phyloP scores from a whole-genome alignment of 2,888 invertebrate species.

The Dynastes maya region DNA sequence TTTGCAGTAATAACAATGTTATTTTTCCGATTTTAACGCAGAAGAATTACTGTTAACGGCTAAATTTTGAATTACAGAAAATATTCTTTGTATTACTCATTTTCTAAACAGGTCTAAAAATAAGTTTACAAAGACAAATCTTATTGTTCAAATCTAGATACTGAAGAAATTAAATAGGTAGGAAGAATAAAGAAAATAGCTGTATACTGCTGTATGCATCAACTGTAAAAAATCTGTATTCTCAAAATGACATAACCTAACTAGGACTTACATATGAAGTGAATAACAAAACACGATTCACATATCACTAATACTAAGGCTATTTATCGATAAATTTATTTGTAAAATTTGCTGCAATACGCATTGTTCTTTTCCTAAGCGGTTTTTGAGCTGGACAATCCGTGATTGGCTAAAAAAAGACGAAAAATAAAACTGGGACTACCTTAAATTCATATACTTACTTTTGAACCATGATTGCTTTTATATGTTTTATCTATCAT shows the following conservation, averaged over 20 bases:
- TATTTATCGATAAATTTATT: conserved; percentile 27
- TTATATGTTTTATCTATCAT: conserved; percentile 26
- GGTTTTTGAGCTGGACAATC: conserved; percentile 52
- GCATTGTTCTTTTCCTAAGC: conserved; percentile 60
- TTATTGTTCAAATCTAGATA: too few relatives aligned
- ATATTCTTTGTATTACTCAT: too few relatives aligned
- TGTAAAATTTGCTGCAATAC: conserved; percentile 66
- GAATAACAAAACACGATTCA: neutral
- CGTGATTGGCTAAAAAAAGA: conserved; percentile 30
- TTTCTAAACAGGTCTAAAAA: too few relatives aligned
- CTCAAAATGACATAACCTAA: neutral
- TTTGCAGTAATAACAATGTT: too few relatives aligned
- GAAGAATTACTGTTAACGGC: too few relatives aligned
- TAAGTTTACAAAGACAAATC: too few relatives aligned
- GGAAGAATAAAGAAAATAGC: neutral
- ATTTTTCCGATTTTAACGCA: too few relatives aligned
- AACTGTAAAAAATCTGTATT: conserved; percentile 9
- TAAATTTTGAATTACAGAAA: too few relatives aligned
- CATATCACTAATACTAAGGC: neutral
- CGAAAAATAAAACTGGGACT: neutral
- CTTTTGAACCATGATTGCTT: conserved; percentile 37
- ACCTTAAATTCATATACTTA: neutral
- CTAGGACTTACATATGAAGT: neutral
- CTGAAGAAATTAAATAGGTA: too few relatives aligned
- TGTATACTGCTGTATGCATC: neutral